These are phyloP conservation scores for Ornithoptera priamus DNA, from an alignment of 2,888 invertebrate species.

Conservation along the genomic window DNA sequence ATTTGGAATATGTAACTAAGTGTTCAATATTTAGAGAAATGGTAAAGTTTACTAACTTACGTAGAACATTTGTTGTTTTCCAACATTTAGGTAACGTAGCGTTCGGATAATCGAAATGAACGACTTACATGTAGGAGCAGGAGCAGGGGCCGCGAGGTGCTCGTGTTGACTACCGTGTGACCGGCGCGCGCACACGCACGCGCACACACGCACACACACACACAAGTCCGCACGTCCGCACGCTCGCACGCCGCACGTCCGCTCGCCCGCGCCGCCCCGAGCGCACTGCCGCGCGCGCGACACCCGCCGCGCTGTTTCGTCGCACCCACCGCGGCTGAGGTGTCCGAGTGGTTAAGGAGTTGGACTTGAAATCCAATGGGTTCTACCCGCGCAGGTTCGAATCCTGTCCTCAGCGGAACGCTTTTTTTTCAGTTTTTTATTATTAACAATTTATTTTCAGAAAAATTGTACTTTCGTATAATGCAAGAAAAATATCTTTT, in stretches of 20 bases:
- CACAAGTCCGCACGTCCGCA: background rate
- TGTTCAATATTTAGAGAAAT: too few relatives aligned
- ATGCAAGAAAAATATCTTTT: too few relatives aligned
- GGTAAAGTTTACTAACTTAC: too few relatives aligned
- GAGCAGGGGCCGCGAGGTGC: too few relatives aligned
- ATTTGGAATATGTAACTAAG: too few relatives aligned
- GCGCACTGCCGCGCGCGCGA: conserved; percentile 4
- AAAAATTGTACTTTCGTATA: background rate
- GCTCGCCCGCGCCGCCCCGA: conserved; percentile 8
- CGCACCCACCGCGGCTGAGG: conserved; percentile 57
- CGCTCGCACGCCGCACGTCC: conserved; percentile 11
- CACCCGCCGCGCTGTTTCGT: conserved; percentile 35
- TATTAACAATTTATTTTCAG: background rate
- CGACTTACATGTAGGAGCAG: too few relatives aligned
- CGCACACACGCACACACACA: background rate
- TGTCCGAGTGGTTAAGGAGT: conserved; percentile 81
- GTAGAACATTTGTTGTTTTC: too few relatives aligned
- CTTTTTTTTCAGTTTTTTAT: background rate
- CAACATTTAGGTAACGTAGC: too few relatives aligned
- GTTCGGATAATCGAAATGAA: too few relatives aligned
- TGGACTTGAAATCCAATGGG: conserved; percentile 81
- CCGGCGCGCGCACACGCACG: background rate
- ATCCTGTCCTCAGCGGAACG: conserved; percentile 72
- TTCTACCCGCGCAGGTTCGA: conserved; percentile 81
- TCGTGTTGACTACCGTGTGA: too few relatives aligned